Base-by-base conservation (phyloP, 2,888 invertebrate genomes). In the Micoletzkya japonica region DNA sequence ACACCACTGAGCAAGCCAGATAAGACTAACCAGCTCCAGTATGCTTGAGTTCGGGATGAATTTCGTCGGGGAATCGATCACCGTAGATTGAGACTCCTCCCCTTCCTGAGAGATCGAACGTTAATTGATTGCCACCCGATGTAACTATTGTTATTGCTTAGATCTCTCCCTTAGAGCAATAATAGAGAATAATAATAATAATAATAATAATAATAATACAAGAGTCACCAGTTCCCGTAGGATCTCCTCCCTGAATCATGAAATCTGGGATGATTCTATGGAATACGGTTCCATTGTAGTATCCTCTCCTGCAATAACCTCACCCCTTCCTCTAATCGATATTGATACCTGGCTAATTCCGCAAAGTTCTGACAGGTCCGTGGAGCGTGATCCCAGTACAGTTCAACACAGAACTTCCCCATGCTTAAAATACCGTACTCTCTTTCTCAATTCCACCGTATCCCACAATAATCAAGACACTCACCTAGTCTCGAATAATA, bases 371-470 rank as follows among this genome's bases (percentile, higher is more conserved):
- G 89, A 81, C 98, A 98, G 0, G 97, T 96, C 78, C 91, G 90
- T n/a, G 97, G 97, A 0, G 97, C 92, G 86, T 99, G 96, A 86
- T 94, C 93, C 98, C 98, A 99, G 85, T 99, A 99, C 76, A 98
- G 89, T 87, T 98, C 97, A 61, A 97, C 88, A 0, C 91, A 90
- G 63, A 98, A 89, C 82, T 91, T 91, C 0, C 98, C 98, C 94
- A 97, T 95, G 39, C 76, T 76, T 39, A 60, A 76, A 54, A 17
- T 2, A 30, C 44, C 2, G 26, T 30, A 30, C 17, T 32, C 10
- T 30, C 32, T 14, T 24, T 32, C 44, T 10, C 2, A 32, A 6
- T 37, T 28, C 28, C 1, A 14, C 10, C 3, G 14, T 7, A n/a
- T 34, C 52, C 26, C 7, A 59, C 7, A 36, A 59, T 59, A 59